A percentile compares a stretch with the other conserved stretches of the same genome.
phyloP scores from a whole-genome alignment of 2,888 invertebrate species.

The Platynereis dumerilii region DNA sequence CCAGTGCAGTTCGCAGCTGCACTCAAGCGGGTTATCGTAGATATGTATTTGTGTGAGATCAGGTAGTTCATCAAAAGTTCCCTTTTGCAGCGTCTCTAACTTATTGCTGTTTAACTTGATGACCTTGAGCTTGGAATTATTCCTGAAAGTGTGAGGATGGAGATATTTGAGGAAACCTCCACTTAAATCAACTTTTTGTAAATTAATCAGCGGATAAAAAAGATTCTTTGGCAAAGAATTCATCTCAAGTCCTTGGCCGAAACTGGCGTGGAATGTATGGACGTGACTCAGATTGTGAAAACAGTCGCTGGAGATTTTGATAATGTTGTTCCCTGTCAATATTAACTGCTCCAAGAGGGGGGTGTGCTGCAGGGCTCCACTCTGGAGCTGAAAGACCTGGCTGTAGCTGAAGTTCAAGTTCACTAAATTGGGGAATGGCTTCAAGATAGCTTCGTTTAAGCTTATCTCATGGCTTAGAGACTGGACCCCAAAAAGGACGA shows the following conservation, averaged over 20 bases:
- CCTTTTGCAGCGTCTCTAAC: slow-evolving; percentile 1
- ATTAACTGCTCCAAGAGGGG: not conserved
- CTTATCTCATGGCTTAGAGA: too few species aligned
- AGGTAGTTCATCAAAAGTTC: slow-evolving; percentile 12
- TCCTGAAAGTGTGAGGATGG: slow-evolving; percentile 17
- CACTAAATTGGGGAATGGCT: too few species aligned
- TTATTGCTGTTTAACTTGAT: slow-evolving; percentile 3
- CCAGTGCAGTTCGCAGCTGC: slow-evolving; percentile 23
- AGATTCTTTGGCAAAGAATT: not conserved
- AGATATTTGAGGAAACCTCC: slow-evolving; percentile 3
- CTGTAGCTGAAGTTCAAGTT: too few species aligned
- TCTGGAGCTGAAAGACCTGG: too few species aligned
- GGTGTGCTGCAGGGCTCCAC: too few species aligned
- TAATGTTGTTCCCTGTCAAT: slow-evolving; percentile 3
- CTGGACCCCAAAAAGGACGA: too few species aligned
- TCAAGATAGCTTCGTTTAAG: too few species aligned
- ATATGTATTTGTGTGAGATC: slow-evolving; percentile 9
- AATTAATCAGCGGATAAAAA: not conserved
- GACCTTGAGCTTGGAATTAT: slow-evolving; percentile 1
- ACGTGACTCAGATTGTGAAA: not conserved
- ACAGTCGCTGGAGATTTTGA: not conserved
- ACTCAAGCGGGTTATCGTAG: slow-evolving; percentile 19
- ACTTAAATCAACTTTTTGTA: slow-evolving; percentile 8
- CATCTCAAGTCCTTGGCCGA: not conserved
- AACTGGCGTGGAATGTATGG: too few species aligned